These are phyloP conservation scores for Mustelus asterias DNA, from an alignment of 2,113 vertebrate species.

Conservation along the genomic window DNA sequence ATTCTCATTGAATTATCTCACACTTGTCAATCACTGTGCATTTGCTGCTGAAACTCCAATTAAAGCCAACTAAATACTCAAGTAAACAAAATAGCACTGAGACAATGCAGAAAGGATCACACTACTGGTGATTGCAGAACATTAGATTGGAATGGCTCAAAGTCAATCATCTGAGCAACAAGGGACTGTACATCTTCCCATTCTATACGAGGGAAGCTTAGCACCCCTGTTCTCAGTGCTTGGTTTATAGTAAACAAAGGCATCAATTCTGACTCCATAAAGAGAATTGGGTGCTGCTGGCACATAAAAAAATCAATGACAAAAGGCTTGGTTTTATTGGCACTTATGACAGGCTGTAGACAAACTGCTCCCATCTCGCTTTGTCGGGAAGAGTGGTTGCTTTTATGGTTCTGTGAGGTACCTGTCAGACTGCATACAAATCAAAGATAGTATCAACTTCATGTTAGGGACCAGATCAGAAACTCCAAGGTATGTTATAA, in stretches of 20 bases:
- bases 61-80: background rate
- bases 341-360: conserved; percentile 7
- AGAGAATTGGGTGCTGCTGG: conserved; percentile 6
- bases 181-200: background rate
- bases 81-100: background rate
- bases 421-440: background rate
- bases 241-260: conserved; percentile 28
- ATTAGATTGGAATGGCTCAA: background rate
- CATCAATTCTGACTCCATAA: conserved; percentile 26
- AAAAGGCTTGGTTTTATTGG: conserved; percentile 18
- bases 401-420: background rate
- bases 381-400: background rate
- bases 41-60: background rate
- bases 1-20: background rate
- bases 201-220: background rate
- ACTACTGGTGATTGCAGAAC: background rate
- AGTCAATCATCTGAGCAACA: background rate
- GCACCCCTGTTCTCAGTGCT: background rate
- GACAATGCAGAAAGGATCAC: background rate
- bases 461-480: too few relatives aligned
- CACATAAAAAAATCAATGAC: conserved; percentile 11
- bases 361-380: background rate
- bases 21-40: background rate
- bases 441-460: background rate
- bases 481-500: too few relatives aligned